These are phyloP conservation scores for Mycetomoellerius zeteki DNA, from an alignment of 1,140 invertebrate species.

Conservation along the genomic window DNA sequence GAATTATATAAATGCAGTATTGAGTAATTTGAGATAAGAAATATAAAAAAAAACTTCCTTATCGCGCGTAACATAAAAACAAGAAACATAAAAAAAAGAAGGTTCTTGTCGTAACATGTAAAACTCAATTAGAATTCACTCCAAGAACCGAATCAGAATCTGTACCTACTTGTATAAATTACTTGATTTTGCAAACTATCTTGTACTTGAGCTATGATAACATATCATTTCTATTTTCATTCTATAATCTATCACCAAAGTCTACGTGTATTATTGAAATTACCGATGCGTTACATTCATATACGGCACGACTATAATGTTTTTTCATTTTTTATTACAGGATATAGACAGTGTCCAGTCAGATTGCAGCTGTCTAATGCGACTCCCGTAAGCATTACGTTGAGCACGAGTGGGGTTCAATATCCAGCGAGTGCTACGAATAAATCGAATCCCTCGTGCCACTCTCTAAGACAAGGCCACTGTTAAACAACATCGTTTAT, in stretches of 20 bases:
- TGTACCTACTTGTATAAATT: constrained; percentile 21
- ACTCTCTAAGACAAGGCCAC: constrained; percentile 54
- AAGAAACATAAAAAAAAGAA: too few species aligned
- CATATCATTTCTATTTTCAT: constrained; percentile 16
- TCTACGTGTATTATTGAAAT: constrained; percentile 16
- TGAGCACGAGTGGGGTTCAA: constrained; percentile 78
- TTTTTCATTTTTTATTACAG: constrained; percentile 72
- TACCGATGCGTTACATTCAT: not conserved
- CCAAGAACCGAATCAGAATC: not conserved
- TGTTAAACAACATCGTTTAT: constrained; percentile 10
- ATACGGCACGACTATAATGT: constrained; percentile 15
- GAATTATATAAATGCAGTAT: constrained; percentile 2
- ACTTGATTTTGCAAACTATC: not conserved
- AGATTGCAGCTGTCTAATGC: constrained; percentile 86
- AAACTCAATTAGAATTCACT: not conserved
- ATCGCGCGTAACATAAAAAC: too few species aligned
- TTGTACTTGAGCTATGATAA: not conserved
- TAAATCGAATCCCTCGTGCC: constrained; percentile 72
- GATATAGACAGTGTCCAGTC: constrained; percentile 87
- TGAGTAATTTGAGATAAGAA: not conserved
- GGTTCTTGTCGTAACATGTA: not conserved
- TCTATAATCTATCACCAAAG: not conserved
- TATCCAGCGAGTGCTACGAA: constrained; percentile 63
- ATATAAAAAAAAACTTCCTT: not conserved
- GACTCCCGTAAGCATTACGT: constrained; percentile 84